Percentiles rank a stretch among this genome's conserved stretches.
Evolutionary conservation across 2,113 vertebrate species (phyloP).

Genomic region (Aepyceros melampus): DNA sequence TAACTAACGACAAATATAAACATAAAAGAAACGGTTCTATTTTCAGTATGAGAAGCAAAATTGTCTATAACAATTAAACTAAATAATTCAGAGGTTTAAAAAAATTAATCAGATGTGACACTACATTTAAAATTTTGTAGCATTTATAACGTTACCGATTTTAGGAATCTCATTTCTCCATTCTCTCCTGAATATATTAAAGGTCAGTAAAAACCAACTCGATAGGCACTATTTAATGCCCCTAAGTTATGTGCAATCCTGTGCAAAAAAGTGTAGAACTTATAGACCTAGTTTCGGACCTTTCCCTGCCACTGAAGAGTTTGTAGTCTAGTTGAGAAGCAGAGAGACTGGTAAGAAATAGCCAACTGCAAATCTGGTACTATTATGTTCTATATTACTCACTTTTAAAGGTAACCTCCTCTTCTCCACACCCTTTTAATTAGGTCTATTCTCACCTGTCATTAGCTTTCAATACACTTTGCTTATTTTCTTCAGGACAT

Average conservation of each 20-base stretch:
- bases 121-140: not conserved
- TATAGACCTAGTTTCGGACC: not conserved
- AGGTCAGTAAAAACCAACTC: not conserved
- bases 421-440: not conserved
- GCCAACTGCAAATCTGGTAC: not conserved
- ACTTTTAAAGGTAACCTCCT: not conserved
- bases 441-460: not conserved
- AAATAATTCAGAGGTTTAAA: not conserved
- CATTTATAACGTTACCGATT: not conserved
- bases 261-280: not conserved
- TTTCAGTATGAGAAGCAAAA: slow-evolving; percentile 62
- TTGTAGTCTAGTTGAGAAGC: not conserved
- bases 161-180: not conserved
- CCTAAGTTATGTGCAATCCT: rapidly evolving
- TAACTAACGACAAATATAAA: slow-evolving; percentile 19
- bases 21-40: slow-evolving; percentile 58
- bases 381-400: not conserved
- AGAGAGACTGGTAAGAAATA: not conserved
- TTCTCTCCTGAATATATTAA: not conserved
- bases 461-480: not conserved
- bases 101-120: not conserved
- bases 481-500: not conserved
- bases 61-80: not conserved
- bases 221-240: not conserved
- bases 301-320: not conserved